phyloP scores from a whole-genome alignment of 2,797 vertebrate species.

The Thamnophis elegans region DNA sequence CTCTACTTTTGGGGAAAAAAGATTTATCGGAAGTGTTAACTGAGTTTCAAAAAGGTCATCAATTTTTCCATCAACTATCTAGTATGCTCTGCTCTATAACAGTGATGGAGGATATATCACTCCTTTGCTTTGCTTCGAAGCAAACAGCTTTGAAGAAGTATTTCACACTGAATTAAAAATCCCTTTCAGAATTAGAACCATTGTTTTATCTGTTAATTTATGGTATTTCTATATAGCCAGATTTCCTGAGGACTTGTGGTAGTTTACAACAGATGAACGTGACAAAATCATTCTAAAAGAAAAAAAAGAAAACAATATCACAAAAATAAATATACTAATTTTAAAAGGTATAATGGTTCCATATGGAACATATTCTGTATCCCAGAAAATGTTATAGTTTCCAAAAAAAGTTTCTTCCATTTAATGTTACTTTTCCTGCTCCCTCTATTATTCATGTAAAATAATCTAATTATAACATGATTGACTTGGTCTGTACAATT shows the following conservation, averaged over 20 bases:
- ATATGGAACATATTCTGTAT: neutral
- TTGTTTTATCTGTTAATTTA: neutral
- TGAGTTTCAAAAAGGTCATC: neutral
- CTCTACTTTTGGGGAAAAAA: neutral
- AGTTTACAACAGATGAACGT: neutral
- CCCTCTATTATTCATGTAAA: neutral
- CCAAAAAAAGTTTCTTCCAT: neutral
- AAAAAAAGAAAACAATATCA: neutral
- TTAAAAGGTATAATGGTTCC: neutral
- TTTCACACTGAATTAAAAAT: neutral
- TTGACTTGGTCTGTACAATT: neutral
- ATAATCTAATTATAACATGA: fast-evolving
- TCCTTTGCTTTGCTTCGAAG: neutral
- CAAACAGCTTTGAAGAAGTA: neutral
- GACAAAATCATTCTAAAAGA: neutral
- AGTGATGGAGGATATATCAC: neutral
- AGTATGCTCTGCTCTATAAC: neutral
- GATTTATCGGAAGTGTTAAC: neutral
- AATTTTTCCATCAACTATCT: neutral
- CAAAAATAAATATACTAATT: neutral
- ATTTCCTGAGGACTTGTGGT: neutral
- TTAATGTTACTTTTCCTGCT: neutral
- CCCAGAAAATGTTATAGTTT: neutral
- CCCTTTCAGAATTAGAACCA: neutral
- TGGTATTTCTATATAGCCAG: neutral